Percentiles rank a stretch among this genome's conserved stretches.
Conservation (phyloP, 2,888 invertebrate species). For the Rutpela maculata region DNA sequence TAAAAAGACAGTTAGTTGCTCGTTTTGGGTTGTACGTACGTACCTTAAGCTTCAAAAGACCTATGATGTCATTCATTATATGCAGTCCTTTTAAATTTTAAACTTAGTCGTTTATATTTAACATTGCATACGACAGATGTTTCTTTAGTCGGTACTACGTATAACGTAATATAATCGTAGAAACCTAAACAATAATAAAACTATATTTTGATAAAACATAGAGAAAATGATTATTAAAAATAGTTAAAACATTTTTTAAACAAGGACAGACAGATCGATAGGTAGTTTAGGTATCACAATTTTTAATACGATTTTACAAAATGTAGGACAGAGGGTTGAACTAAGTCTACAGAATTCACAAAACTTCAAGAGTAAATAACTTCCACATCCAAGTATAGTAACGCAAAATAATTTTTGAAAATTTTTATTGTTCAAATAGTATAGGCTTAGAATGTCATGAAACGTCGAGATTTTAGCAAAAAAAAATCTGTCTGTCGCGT, state of each 20-base stretch:
- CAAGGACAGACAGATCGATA: too few species aligned
- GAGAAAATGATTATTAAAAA: neutral
- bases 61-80: constrained; percentile 34
- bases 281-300: too few species aligned
- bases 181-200: constrained; percentile 11
- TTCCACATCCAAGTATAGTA: too few species aligned
- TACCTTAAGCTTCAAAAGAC: constrained; percentile 30
- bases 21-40: constrained; percentile 3
- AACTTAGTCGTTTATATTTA: constrained; percentile 14
- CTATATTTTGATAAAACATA: neutral
- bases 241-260: neutral
- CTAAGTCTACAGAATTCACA: too few species aligned
- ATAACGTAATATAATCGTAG: neutral
- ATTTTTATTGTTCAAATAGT: too few species aligned
- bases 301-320: too few species aligned
- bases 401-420: too few species aligned
- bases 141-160: constrained; percentile 5
- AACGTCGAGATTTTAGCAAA: too few species aligned
- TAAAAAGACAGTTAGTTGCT: constrained; percentile 5
- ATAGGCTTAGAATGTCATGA: too few species aligned
- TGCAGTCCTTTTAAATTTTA: constrained; percentile 37
- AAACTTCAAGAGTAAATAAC: too few species aligned
- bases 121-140: constrained; percentile 15
- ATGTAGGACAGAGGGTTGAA: too few species aligned
- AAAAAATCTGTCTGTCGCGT: too few species aligned